phyloP scores from a whole-genome alignment of 1,140 invertebrate species.

The Pogonognathellus flavescens region DNA sequence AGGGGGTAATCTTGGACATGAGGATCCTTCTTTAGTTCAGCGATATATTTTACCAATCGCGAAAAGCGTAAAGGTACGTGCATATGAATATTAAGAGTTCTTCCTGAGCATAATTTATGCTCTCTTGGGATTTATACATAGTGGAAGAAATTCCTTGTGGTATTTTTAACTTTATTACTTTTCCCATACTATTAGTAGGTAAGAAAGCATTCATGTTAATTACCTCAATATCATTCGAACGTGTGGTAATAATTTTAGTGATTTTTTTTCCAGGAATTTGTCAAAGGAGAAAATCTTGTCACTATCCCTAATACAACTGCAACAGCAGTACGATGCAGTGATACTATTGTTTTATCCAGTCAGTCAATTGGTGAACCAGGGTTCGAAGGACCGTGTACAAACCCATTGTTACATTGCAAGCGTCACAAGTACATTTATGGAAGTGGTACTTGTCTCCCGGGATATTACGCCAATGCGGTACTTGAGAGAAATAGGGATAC shows the following conservation, averaged over 20 bases:
- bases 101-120: not conserved
- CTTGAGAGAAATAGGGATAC: conserved; percentile 23
- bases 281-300: conserved; percentile 64
- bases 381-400: conserved; percentile 69
- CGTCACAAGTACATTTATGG: conserved; percentile 71
- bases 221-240: not conserved
- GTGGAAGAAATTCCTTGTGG: no score
- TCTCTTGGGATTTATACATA: not conserved
- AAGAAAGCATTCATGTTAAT: no score
- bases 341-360: conserved; percentile 65
- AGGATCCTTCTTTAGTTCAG: conserved; percentile 65
- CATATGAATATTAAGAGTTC: not conserved
- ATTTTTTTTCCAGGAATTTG: conserved; percentile 58
- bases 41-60: conserved; percentile 69
- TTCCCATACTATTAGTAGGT: no score
- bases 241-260: conserved; percentile 24
- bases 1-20: conserved; percentile 64
- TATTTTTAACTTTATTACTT: no score
- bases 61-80: conserved; percentile 65
- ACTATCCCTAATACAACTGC: conserved; percentile 59
- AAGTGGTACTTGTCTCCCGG: conserved; percentile 69
- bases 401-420: conserved; percentile 67
- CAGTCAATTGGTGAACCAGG: conserved; percentile 65
- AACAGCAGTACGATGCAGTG: conserved; percentile 64
- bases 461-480: conserved; percentile 68